phyloP scores from a whole-genome alignment of 1,140 invertebrate species.

The Geopemphigus sp. region DNA sequence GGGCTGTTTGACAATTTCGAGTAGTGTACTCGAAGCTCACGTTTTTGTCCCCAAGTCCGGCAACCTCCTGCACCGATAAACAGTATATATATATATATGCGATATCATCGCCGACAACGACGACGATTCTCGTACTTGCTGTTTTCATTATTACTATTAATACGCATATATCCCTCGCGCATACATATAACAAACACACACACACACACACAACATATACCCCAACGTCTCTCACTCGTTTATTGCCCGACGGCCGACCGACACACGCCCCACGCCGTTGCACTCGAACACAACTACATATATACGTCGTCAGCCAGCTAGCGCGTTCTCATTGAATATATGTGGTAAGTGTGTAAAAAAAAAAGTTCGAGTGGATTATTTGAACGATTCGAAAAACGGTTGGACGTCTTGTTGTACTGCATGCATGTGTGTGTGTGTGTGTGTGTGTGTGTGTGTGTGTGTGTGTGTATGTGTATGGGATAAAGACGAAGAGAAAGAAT shows the following conservation, averaged over 20 bases:
- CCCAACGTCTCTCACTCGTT: background rate
- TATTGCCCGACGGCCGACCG: constrained; percentile 16
- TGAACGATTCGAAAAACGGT: constrained; percentile 43
- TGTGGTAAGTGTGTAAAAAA: constrained; percentile 11
- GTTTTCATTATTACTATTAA: constrained; percentile 35
- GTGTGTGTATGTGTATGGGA: too few relatives aligned
- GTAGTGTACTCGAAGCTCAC: constrained; percentile 30
- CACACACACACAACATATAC: background rate
- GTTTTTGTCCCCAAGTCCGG: constrained; percentile 7
- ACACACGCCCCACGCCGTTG: background rate
- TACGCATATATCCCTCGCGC: background rate
- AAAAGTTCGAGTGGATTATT: constrained; percentile 49
- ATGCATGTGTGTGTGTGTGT: too few relatives aligned
- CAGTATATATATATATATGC: background rate
- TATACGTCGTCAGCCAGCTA: constrained; percentile 10
- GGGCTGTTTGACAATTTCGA: constrained; percentile 46
- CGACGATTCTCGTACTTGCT: constrained; percentile 18
- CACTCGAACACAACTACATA: background rate
- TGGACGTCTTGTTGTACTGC: constrained; percentile 35
- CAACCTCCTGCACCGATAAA: background rate
- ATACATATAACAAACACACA: too few relatives aligned
- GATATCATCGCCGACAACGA: background rate
- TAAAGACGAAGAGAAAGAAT: too few relatives aligned
- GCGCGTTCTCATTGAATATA: background rate
- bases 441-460: too few relatives aligned